phyloP scores from a whole-genome alignment of 2,113 vertebrate genomes.

The Puffinus mauretanicus region DNA sequence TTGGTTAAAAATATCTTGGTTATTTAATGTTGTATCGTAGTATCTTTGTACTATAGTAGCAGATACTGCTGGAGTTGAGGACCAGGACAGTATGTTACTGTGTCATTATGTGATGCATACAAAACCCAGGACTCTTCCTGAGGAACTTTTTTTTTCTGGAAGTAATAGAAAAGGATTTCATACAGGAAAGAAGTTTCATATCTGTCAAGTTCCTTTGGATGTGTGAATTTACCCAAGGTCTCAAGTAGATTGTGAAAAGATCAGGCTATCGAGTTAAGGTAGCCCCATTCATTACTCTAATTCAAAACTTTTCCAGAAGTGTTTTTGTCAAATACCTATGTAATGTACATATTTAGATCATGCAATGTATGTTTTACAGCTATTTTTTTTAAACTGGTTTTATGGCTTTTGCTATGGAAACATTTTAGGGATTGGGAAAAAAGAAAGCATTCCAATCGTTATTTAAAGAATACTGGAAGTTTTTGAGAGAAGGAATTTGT shows the following conservation, averaged over 20 bases:
- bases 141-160: not conserved
- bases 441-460: rapidly evolving
- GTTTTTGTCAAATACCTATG: not conserved
- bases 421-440: not conserved
- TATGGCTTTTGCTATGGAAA: not conserved
- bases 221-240: not conserved
- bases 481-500: not conserved
- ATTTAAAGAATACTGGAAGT: not conserved
- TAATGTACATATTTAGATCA: not conserved
- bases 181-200: not conserved
- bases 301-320: not conserved
- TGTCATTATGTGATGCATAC: not conserved
- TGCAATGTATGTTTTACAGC: not conserved
- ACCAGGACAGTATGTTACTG: not conserved
- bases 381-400: not conserved
- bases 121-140: not conserved
- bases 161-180: not conserved
- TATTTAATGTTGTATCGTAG: not conserved
- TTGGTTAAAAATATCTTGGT: not conserved
- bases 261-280: not conserved
- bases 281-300: not conserved
- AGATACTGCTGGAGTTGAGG: not conserved
- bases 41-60: not conserved
- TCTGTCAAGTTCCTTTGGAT: not conserved
- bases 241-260: not conserved